Percentiles rank a stretch among this genome's conserved stretches.
Evolutionary conservation across 2,797 vertebrate species (phyloP).

Genomic region (Sylvilagus floridanus): DNA sequence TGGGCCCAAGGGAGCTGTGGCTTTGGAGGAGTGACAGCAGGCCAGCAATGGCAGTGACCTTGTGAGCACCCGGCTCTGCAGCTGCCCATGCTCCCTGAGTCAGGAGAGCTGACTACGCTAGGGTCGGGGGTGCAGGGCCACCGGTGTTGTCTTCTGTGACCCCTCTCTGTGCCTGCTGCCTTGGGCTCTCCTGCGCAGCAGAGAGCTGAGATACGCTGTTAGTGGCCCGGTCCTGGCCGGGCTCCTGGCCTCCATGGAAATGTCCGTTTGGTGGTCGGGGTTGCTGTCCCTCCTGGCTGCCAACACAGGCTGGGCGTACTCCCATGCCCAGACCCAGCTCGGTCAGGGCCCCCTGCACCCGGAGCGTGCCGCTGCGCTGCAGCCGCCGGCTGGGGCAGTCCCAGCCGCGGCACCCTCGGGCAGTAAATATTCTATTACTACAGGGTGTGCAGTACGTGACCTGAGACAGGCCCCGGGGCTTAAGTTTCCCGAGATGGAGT

Average conservation of each 20-base stretch:
- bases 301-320: neutral
- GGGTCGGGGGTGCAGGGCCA: neutral
- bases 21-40: neutral
- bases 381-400: conserved; percentile 61
- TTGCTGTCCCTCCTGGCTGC: conserved; percentile 41
- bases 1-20: neutral
- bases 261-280: conserved; percentile 71
- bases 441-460: conserved; percentile 80
- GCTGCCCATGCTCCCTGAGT: neutral
- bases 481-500: conserved; percentile 80
- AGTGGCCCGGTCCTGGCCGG: conserved; percentile 30
- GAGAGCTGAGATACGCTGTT: neutral
- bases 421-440: conserved; percentile 79
- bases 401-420: conserved; percentile 76
- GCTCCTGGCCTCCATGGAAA: conserved; percentile 34
- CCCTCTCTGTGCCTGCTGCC: neutral
- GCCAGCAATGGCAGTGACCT: neutral
- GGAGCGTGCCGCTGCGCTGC: conserved; percentile 30
- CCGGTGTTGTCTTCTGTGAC: neutral
- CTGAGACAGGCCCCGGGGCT: conserved; percentile 80
- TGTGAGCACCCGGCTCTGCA: neutral
- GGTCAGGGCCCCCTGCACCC: conserved; percentile 42
- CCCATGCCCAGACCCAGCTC: neutral
- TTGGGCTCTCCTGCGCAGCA: neutral
- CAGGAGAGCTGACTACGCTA: neutral